A percentile compares a stretch with the other conserved stretches of the same genome.
These are phyloP conservation scores for Cremastinae sp. DNA, from an alignment of 2,888 invertebrate species.

Conservation along the genomic window DNA sequence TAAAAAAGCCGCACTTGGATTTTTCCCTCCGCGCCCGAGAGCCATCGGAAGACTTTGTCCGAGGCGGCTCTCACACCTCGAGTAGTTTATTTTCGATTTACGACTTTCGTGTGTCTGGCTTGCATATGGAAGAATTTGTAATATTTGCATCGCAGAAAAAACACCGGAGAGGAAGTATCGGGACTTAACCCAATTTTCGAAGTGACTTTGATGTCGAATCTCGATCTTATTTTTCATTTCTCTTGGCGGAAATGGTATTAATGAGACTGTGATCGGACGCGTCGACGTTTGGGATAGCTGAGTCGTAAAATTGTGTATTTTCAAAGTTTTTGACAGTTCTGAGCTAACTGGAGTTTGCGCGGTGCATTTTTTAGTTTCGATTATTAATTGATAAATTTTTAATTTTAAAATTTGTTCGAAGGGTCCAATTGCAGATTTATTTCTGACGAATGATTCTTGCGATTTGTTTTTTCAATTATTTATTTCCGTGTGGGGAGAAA, in stretches of 20 bases:
- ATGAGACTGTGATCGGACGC: conserved; percentile 8
- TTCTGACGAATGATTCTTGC: no score
- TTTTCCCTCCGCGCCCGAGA: conserved; percentile 24
- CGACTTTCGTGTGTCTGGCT: conserved; percentile 59
- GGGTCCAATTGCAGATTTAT: no score
- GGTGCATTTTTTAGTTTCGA: no score
- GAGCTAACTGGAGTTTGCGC: no score
- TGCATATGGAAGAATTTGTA: conserved; percentile 55
- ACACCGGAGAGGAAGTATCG: conserved; percentile 39
- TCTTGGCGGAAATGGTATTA: conserved; percentile 20
- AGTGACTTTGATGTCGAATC: conserved; percentile 45
- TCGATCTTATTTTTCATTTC: background rate
- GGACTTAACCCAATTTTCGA: conserved; percentile 53
- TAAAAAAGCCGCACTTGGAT: conserved; percentile 35
- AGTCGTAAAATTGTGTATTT: no score
- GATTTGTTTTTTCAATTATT: no score
- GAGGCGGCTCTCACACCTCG: conserved; percentile 44
- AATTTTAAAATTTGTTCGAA: no score
- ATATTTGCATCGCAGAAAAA: conserved; percentile 52
- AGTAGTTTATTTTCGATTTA: conserved; percentile 64
- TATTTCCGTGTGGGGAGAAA: no score
- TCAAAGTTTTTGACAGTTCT: no score
- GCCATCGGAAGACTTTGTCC: conserved; percentile 16
- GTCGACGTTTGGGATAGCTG: no score
- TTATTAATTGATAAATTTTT: no score